A percentile compares a stretch with the other conserved stretches of the same genome.
Evolutionary conservation across 2,113 vertebrate genomes (phyloP).

Genomic region (Pollimyrus isidori): DNA sequence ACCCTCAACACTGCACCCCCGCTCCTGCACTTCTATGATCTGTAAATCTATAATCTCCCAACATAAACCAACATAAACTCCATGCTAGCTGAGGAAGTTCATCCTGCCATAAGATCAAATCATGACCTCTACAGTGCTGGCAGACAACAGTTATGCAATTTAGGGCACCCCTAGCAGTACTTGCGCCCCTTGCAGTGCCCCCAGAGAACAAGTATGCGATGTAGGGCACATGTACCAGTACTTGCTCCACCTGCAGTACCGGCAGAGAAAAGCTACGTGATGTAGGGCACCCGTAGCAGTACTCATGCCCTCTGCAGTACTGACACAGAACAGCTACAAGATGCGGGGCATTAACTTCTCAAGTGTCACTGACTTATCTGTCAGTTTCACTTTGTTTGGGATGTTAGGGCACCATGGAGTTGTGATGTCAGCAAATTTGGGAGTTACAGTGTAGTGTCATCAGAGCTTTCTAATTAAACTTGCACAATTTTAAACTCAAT

Average conservation of each 20-base stretch:
- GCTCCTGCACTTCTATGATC: too few relatives aligned
- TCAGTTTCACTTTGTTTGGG: neutral
- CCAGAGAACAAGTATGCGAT: neutral
- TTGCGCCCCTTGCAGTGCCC: too few relatives aligned
- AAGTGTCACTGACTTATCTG: neutral
- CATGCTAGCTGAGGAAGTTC: neutral
- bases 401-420: too few relatives aligned
- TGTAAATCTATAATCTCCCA: too few relatives aligned
- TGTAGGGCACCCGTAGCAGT: neutral
- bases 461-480: neutral
- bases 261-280: neutral
- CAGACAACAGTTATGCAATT: neutral
- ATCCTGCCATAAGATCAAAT: neutral
- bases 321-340: too few relatives aligned
- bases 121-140: neutral
- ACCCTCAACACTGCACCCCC: neutral
- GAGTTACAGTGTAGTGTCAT: neutral
- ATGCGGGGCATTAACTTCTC: too few relatives aligned
- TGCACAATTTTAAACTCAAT: neutral
- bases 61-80: too few relatives aligned
- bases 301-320: fast-evolving
- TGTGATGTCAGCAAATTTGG: too few relatives aligned
- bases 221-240: neutral
- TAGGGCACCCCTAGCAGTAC: too few relatives aligned
- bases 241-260: neutral